Conservation (phyloP, 2,888 invertebrate species). For the Drosophila colorata region DNA sequence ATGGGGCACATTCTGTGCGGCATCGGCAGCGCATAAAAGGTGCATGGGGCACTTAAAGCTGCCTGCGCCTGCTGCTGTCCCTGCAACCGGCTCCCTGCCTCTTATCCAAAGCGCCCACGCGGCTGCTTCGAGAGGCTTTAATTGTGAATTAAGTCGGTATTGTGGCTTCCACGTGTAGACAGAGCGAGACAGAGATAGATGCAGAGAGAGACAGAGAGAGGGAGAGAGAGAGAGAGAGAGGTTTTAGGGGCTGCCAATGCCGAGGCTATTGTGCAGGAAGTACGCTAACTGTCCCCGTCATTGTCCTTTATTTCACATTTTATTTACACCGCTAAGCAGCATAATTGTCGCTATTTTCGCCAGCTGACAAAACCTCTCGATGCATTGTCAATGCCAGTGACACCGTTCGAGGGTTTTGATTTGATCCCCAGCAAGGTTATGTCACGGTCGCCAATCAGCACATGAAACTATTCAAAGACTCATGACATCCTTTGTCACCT, state of each 20-base stretch:
- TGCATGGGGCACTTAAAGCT: conserved; percentile 74
- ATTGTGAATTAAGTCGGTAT: conserved; percentile 85
- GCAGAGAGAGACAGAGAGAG: neutral
- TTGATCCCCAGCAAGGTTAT: conserved; percentile 68
- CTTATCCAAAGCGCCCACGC: conserved; percentile 26
- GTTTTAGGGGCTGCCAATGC: conserved; percentile 54
- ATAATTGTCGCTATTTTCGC: conserved; percentile 78
- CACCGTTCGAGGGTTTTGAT: conserved; percentile 63
- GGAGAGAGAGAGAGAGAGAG: conserved; percentile 2
- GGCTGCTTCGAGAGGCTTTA: conserved; percentile 81
- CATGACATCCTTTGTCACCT: conserved; percentile 31
- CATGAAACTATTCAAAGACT: conserved; percentile 20
- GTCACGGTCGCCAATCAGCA: conserved; percentile 48
- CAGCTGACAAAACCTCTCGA: conserved; percentile 61
- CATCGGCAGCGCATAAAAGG: conserved; percentile 61
- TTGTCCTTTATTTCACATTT: conserved; percentile 53
- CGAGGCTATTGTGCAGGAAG: conserved; percentile 75
- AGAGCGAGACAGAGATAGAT: conserved; percentile 19
- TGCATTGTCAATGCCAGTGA: conserved; percentile 79
- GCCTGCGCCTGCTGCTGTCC: conserved; percentile 5
- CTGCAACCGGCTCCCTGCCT: too few species aligned
- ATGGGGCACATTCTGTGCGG: conserved; percentile 50
- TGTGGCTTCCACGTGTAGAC: conserved; percentile 72
- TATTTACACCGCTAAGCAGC: conserved; percentile 72
- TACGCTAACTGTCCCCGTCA: conserved; percentile 52